These are phyloP conservation scores for Hoplostethus atlanticus DNA, from an alignment of 2,797 vertebrate genomes.

Conservation along the genomic window DNA sequence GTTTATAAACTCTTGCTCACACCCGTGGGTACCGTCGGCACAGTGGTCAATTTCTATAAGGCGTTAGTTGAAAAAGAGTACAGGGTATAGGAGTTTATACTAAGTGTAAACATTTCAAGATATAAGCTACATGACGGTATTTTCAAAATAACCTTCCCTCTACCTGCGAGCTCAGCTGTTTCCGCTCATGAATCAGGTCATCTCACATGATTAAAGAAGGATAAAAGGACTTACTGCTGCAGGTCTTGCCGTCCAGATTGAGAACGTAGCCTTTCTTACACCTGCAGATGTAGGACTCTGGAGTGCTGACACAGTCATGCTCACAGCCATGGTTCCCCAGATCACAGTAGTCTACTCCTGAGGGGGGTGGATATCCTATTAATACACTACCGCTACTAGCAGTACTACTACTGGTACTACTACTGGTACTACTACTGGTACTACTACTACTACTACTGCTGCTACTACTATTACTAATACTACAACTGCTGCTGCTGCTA, in stretches of 20 bases:
- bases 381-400: background rate
- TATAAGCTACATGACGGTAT: too few species aligned
- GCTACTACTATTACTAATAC: background rate
- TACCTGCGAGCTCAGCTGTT: background rate
- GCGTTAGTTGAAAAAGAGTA: too few species aligned
- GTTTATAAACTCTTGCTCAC: slow-evolving; percentile 90
- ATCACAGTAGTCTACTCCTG: slow-evolving; percentile 90
- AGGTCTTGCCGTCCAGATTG: slow-evolving; percentile 88
- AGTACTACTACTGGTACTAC: background rate
- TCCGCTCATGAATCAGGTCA: background rate
- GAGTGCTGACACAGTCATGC: slow-evolving; percentile 88
- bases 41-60: slow-evolving; percentile 82
- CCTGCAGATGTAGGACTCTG: slow-evolving; percentile 87
- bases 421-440: background rate
- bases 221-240: slow-evolving; percentile 84
- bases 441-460: too few species aligned
- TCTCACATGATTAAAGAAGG: background rate
- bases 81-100: too few species aligned
- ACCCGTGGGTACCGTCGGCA: slow-evolving; percentile 83
- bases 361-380: slow-evolving; percentile 1
- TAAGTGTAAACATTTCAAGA: too few species aligned
- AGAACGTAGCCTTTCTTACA: slow-evolving; percentile 88
- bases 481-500: background rate
- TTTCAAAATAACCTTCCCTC: background rate
- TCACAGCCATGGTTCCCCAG: slow-evolving; percentile 88